Percentiles rank a stretch among this genome's conserved stretches.
phyloP scores from a whole-genome alignment of 37 sponge, comb jelly and placozoan species.

The Geodia barretti region DNA sequence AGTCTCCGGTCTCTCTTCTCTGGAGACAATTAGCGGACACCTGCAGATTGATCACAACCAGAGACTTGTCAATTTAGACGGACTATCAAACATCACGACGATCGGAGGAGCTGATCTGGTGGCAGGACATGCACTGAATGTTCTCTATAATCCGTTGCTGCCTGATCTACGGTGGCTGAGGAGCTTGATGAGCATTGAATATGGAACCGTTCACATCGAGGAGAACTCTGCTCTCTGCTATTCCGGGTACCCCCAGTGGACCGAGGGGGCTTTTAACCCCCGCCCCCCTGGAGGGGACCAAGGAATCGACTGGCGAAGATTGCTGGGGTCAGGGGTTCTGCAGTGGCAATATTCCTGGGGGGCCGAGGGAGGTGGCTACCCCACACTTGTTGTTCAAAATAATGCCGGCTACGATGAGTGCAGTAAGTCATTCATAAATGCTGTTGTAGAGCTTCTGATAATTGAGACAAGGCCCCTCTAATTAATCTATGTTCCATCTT shows the following conservation, averaged over 20 bases:
- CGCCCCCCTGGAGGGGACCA: conserved; percentile 36
- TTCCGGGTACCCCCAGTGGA: conserved; percentile 76
- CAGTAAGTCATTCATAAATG: too few species aligned
- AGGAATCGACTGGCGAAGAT: conserved; percentile 76
- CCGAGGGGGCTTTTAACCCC: conserved; percentile 1
- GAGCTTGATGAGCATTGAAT: conserved; percentile 13
- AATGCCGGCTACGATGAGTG: conserved; percentile 50
- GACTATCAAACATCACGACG: conserved; percentile 5
- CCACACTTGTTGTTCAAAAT: conserved; percentile 62
- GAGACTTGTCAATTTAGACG: conserved; percentile 17
- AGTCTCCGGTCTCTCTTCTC: conserved; percentile 5
- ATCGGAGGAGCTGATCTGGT: conserved; percentile 34
- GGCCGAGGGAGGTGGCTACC: conserved; percentile 26
- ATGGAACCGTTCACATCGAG: conserved; percentile 72
- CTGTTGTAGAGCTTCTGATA: background rate
- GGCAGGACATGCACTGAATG: conserved; percentile 34
- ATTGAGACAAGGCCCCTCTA: background rate
- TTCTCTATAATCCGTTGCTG: conserved; percentile 52
- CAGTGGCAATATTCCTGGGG: conserved; percentile 65
- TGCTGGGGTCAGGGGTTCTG: background rate
- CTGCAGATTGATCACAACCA: conserved; percentile 52
- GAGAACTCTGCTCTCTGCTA: conserved; percentile 78
- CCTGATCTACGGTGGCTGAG: conserved; percentile 18
- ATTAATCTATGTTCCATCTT: background rate
- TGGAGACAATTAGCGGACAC: conserved; percentile 25